Conservation (phyloP, 2,888 invertebrate genomes). For the Chymomyza procnemis region DNA sequence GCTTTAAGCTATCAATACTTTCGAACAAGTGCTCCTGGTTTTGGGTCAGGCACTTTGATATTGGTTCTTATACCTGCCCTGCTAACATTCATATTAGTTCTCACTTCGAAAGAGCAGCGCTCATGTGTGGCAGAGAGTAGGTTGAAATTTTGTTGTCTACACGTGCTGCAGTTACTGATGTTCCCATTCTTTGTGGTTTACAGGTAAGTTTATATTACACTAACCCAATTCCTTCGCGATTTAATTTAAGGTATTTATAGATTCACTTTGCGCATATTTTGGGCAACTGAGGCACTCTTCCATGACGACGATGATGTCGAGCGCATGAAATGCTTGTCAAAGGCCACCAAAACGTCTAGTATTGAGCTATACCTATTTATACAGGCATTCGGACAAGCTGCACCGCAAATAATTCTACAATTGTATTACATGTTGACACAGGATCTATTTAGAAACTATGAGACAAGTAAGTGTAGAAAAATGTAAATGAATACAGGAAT, state of each 20-base stretch:
- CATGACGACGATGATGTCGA: conserved; percentile 81
- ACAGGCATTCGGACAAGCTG: conserved; percentile 88
- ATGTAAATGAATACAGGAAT: too few species aligned
- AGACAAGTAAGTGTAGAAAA: conserved; percentile 85
- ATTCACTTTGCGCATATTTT: conserved; percentile 86
- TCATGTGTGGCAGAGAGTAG: conserved; percentile 74
- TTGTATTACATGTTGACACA: conserved; percentile 83
- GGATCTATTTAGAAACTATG: conserved; percentile 80
- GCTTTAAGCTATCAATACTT: conserved; percentile 84
- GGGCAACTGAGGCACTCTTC: conserved; percentile 86
- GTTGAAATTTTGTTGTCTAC: conserved; percentile 48
- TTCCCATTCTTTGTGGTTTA: conserved; percentile 81
- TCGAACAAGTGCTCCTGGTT: conserved; percentile 80
- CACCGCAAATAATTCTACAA: conserved; percentile 85
- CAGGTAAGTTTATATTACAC: conserved; percentile 68
- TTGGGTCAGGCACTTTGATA: conserved; percentile 79
- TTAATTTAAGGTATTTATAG: conserved; percentile 75
- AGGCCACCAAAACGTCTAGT: conserved; percentile 83
- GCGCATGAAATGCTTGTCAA: conserved; percentile 81
- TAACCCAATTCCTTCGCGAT: background rate
- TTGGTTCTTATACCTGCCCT: conserved; percentile 81
- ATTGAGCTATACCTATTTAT: conserved; percentile 87
- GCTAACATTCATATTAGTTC: conserved; percentile 81
- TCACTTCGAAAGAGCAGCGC: conserved; percentile 82
- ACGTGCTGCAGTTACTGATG: conserved; percentile 64